Evolutionary conservation across 64 coral and sea anemone species (phyloP).

Genomic region (Stylophora pistillata): DNA sequence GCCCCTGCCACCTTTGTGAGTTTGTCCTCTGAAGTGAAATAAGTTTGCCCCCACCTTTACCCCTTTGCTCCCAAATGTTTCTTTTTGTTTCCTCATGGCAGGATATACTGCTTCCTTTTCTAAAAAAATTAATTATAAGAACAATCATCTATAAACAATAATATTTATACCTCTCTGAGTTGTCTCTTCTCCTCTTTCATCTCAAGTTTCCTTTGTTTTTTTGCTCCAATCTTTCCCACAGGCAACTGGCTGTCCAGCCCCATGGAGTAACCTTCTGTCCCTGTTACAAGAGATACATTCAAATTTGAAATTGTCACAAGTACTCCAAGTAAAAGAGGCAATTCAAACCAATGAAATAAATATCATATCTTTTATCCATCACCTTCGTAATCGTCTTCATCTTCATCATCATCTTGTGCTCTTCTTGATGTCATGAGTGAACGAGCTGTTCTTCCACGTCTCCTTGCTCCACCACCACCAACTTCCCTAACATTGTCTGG

Average conservation of each 20-base stretch:
- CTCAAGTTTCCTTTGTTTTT: conserved; percentile 85
- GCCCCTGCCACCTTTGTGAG: too few species aligned
- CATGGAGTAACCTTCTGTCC: conserved; percentile 50
- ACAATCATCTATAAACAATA: not conserved
- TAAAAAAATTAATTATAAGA: not conserved
- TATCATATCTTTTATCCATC: not conserved
- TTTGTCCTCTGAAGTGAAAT: too few species aligned
- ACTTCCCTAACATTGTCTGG: conserved; percentile 25
- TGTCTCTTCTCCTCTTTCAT: conserved; percentile 94
- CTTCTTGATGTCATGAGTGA: conserved; percentile 57
- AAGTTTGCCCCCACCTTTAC: too few species aligned
- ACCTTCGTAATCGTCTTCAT: conserved; percentile 75
- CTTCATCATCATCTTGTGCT: conserved; percentile 54
- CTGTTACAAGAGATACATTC: too few species aligned
- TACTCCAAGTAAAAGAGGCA: too few species aligned
- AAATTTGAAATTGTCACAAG: too few species aligned
- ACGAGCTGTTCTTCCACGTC: conserved; percentile 55
- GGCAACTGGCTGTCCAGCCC: conserved; percentile 49
- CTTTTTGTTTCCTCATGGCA: too few species aligned
- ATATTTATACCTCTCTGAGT: conserved; percentile 67
- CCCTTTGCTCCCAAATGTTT: too few species aligned
- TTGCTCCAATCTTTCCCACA: conserved; percentile 86
- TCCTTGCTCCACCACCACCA: conserved; percentile 51
- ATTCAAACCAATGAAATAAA: too few species aligned
- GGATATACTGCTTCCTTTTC: too few species aligned